Conservation (phyloP, 2,797 vertebrate species). For the Hyperoplus lanceolatus region DNA sequence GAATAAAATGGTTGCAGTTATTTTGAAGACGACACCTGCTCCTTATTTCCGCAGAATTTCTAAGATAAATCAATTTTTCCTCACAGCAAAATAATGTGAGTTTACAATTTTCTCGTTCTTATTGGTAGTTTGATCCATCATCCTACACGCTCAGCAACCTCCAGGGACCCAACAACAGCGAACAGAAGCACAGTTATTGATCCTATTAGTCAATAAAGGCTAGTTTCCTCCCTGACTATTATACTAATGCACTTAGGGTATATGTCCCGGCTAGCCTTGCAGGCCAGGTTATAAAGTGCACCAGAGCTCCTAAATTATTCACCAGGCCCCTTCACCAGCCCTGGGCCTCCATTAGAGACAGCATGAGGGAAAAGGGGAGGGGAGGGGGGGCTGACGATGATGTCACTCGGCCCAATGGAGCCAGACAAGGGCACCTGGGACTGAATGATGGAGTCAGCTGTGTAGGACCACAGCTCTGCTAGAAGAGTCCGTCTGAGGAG, state of each 20-base stretch:
- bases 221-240: slow-evolving; percentile 82
- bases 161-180: slow-evolving; percentile 48
- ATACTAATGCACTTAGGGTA: slow-evolving; percentile 85
- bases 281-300: slow-evolving; percentile 84
- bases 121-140: slow-evolving; percentile 43
- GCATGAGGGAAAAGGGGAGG: slow-evolving; percentile 6
- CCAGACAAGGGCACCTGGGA: slow-evolving; percentile 79
- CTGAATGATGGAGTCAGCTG: slow-evolving; percentile 67
- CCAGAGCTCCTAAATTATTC: slow-evolving; percentile 87
- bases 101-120: slow-evolving; percentile 36
- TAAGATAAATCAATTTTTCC: slow-evolving; percentile 19
- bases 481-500: slow-evolving; percentile 37
- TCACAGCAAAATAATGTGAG: slow-evolving; percentile 31
- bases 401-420: slow-evolving; percentile 82
- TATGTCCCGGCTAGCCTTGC: slow-evolving; percentile 75
- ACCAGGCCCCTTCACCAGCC: slow-evolving; percentile 75
- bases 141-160: slow-evolving; percentile 36
- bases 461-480: slow-evolving; percentile 46
- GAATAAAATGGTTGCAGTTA: slow-evolving; percentile 15
- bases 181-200: slow-evolving; percentile 81
- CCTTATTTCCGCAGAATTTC: slow-evolving; percentile 7
- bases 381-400: slow-evolving; percentile 68
- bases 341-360: slow-evolving; percentile 81
- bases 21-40: slow-evolving; percentile 29
- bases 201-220: slow-evolving; percentile 81